Evolutionary conservation across 2,888 invertebrate genomes (phyloP).

Genomic region (Caenorhabditis sp.): DNA sequence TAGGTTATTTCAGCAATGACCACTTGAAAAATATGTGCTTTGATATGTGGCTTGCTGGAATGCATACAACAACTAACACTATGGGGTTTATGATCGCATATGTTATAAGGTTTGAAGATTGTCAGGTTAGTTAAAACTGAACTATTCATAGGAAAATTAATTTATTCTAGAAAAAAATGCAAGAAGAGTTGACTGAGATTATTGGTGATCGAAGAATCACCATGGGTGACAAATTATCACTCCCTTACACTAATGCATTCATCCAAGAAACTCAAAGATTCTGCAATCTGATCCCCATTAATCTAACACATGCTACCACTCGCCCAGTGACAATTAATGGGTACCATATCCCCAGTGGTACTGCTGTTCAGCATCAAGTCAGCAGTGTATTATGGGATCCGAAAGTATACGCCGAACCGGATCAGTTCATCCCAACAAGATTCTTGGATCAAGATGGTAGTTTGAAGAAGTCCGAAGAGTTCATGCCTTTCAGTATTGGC

Average conservation of each 20-base stretch:
- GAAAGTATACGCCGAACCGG: slow-evolving; percentile 51
- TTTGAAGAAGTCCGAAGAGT: slow-evolving; percentile 40
- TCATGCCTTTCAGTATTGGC: slow-evolving; percentile 57
- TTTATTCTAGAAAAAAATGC: slow-evolving; percentile 31
- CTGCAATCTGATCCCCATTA: slow-evolving; percentile 44
- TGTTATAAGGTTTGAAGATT: slow-evolving; percentile 8
- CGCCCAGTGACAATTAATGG: slow-evolving; percentile 32
- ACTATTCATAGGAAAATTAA: neutral
- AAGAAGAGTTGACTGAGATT: slow-evolving; percentile 45
- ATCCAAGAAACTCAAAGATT: slow-evolving; percentile 47
- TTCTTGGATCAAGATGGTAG: slow-evolving; percentile 45
- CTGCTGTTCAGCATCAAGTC: slow-evolving; percentile 46
- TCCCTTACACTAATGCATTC: slow-evolving; percentile 49
- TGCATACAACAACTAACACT: slow-evolving; percentile 56
- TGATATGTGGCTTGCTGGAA: slow-evolving; percentile 56
- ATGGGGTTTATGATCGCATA: slow-evolving; percentile 40
- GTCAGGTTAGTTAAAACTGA: slow-evolving; percentile 11
- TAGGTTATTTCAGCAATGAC: slow-evolving; percentile 10
- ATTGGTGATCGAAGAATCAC: slow-evolving; percentile 46
- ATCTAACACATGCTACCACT: slow-evolving; percentile 37
- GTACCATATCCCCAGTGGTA: slow-evolving; percentile 36
- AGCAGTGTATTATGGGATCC: slow-evolving; percentile 45
- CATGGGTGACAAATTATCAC: slow-evolving; percentile 42
- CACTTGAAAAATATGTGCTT: slow-evolving; percentile 46
- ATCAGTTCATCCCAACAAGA: slow-evolving; percentile 48